Conservation (phyloP, 2,888 invertebrate genomes). For the Seira sanloemensis region DNA sequence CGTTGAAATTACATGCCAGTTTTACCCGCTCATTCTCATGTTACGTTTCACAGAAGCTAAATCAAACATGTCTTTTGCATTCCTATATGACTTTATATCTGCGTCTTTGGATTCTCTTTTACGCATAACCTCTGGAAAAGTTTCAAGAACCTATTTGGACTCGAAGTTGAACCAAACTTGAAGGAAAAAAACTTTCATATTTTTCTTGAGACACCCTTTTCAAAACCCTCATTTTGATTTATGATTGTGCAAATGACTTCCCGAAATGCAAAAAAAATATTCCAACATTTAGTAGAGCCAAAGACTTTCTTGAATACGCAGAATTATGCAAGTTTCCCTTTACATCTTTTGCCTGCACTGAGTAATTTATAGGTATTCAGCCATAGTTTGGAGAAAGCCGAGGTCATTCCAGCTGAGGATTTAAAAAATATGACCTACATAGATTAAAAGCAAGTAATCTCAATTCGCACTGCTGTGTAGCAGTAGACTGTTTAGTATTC, state of each 20-base stretch:
- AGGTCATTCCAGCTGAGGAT: neutral
- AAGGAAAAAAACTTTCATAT: neutral
- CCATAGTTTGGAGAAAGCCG: neutral
- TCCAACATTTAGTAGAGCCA: neutral
- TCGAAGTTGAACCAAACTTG: neutral
- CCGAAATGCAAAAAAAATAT: neutral
- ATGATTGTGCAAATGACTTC: constrained; percentile 47
- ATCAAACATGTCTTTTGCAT: neutral
- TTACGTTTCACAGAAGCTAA: neutral
- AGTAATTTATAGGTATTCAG: neutral
- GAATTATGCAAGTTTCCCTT: neutral
- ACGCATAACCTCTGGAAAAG: neutral
- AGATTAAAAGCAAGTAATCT: neutral
- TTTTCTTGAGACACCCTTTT: constrained; percentile 19
- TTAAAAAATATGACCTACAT: neutral
- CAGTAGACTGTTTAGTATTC: neutral
- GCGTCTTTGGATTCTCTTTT: neutral
- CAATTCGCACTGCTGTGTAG: neutral
- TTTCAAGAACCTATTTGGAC: neutral
- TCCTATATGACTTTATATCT: neutral
- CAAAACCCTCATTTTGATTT: constrained; percentile 45
- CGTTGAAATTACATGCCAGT: neutral
- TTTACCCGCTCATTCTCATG: neutral
- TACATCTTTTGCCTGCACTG: neutral
- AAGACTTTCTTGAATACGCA: neutral